Percentiles rank a stretch among this genome's conserved stretches.
Evolutionary conservation across 2,888 invertebrate species (phyloP).

Genomic region (Lepidonotus clava): DNA sequence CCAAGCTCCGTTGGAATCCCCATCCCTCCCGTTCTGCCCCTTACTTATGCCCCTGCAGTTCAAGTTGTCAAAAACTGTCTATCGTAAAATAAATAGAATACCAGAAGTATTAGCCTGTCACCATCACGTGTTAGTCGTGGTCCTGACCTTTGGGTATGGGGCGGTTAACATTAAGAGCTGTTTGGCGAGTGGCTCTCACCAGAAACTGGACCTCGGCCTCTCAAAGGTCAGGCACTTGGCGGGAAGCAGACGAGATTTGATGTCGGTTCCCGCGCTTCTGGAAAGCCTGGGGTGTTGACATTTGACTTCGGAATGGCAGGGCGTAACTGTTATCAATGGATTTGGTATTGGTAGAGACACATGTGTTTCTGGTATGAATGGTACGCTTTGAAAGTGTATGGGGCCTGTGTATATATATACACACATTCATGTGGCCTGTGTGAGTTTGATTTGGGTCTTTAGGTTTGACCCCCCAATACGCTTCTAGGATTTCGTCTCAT

Average conservation of each 20-base stretch:
- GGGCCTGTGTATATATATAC: not conserved
- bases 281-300: not conserved
- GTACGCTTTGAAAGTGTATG: not conserved
- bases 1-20: no score
- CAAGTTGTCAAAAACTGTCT: no score
- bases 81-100: no score
- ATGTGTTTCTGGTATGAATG: not conserved
- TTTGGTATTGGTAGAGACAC: no score
- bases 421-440: not conserved
- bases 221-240: not conserved
- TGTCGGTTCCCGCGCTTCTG: not conserved
- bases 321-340: no score
- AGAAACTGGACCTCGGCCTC: not conserved
- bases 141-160: not conserved
- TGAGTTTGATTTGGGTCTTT: no score
- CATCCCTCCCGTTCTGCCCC: no score
- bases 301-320: no score
- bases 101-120: no score
- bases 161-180: not conserved
- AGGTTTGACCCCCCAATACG: no score
- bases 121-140: no score
- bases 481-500: not conserved
- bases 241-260: conserved; percentile 1
- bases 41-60: no score
- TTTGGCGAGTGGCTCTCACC: not conserved